Evolutionary conservation across 2,888 invertebrate species (phyloP).

Genomic region (Drosophila formosana): DNA sequence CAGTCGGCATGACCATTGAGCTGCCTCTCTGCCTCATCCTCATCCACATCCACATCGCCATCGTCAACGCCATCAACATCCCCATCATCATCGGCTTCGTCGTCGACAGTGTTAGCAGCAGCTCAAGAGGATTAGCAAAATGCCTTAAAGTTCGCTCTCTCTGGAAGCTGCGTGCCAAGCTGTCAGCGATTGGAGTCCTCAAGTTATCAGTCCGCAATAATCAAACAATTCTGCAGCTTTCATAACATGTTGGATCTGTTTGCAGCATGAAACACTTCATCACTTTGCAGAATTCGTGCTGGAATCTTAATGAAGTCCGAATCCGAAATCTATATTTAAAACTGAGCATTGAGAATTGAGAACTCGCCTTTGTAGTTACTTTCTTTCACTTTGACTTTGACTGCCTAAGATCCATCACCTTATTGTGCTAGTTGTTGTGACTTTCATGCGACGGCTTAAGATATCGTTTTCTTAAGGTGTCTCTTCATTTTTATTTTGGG

Average conservation of each 20-base stretch:
- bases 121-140: conserved; percentile 69
- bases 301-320: conserved; percentile 24
- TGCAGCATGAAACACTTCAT: conserved; percentile 5
- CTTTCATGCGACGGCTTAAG: conserved; percentile 17
- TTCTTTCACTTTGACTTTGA: conserved; percentile 11
- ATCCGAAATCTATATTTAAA: neutral
- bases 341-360: neutral
- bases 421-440: conserved; percentile 12
- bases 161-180: conserved; percentile 43
- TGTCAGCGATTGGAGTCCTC: conserved; percentile 62
- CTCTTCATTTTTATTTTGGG: conserved; percentile 6
- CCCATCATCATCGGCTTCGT: conserved; percentile 25
- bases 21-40: conserved; percentile 39
- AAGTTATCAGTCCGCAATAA: conserved; percentile 63
- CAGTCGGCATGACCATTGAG: conserved; percentile 72
- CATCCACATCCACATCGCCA: conserved; percentile 31
- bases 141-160: conserved; percentile 42
- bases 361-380: conserved; percentile 4
- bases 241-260: conserved; percentile 33
- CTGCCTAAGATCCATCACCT: neutral
- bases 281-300: neutral
- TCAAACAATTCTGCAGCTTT: conserved; percentile 45
- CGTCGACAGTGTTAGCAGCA: conserved; percentile 1
- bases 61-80: conserved; percentile 20
- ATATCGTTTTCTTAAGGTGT: conserved; percentile 38